A percentile compares a stretch with the other conserved stretches of the same genome.
Evolutionary conservation across 2,888 invertebrate species (phyloP).

Genomic region (Tetragonisca angustula): DNA sequence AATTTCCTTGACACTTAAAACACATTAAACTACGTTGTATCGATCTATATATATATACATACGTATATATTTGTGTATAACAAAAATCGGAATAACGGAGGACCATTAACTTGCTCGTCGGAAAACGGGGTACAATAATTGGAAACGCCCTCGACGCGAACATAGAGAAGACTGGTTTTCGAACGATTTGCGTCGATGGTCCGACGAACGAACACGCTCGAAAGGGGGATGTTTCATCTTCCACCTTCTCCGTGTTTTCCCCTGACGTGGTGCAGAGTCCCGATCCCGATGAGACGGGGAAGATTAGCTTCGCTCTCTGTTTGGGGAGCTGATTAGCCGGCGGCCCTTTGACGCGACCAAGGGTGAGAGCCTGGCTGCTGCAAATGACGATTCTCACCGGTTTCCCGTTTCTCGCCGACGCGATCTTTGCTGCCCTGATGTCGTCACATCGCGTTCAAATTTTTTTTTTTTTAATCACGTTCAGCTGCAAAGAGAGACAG

Average conservation of each 20-base stretch:
- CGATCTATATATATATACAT: too few relatives aligned
- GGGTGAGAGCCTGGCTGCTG: slow-evolving; percentile 30
- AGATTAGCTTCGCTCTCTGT: slow-evolving; percentile 70
- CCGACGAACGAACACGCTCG: slow-evolving; percentile 44
- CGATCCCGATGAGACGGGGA: slow-evolving; percentile 67
- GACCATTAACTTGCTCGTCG: not conserved
- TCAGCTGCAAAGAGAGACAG: too few relatives aligned
- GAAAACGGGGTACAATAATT: not conserved
- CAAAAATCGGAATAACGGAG: too few relatives aligned
- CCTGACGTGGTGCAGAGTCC: slow-evolving; percentile 5
- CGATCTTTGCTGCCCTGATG: not conserved
- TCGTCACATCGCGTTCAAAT: too few relatives aligned
- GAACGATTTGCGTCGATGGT: slow-evolving; percentile 40
- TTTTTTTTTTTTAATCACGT: too few relatives aligned
- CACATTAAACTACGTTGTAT: too few relatives aligned
- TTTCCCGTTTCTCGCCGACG: slow-evolving; percentile 7
- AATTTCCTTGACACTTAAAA: too few relatives aligned
- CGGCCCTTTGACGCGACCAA: slow-evolving; percentile 64
- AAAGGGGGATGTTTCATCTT: slow-evolving; percentile 40
- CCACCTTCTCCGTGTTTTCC: slow-evolving; percentile 43
- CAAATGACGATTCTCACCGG: slow-evolving; percentile 66
- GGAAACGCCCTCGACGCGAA: not conserved
- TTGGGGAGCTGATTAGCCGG: slow-evolving; percentile 73
- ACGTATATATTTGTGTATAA: too few relatives aligned
- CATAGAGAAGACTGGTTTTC: slow-evolving; percentile 16